Evolutionary conservation across 1,140 invertebrate species (phyloP), one percentile per base, ranked within the genome.

Genomic region (Ceratina australensis): DNA sequence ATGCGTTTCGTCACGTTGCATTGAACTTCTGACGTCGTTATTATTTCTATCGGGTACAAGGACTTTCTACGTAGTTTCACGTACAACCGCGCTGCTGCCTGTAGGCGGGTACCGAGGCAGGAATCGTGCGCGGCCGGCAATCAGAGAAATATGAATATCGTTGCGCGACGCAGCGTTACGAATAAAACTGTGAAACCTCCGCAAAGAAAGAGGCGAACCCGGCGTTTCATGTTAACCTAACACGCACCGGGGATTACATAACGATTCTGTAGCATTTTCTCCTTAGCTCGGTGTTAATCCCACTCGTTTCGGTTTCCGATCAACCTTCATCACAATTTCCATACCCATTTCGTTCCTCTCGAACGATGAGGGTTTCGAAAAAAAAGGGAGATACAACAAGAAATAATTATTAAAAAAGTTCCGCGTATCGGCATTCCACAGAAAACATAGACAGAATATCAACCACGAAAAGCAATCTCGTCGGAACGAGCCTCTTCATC

Each of bases 401-500:
- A 54, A 13, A 18, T 71, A 71, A 52, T 75, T 59, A 75, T 75
- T 49, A 76, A 76, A 68, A 69, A 69, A 76, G 74, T 76, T 76
- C 0, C 18, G 12, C 3, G 66, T 18, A 69, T 69, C 66, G 67
- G 24, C 63, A 59, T 68, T 68, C 56, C 65, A 26, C 22, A 28
- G 59, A 56, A 65, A 76, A 65, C 78, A 28, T 22, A 20, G 61
- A 4, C 63, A 20, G 64, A 66, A 65, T 63, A 82, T 71, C 72
- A 68, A 71, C 65, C 72, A 71, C 73, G 73, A 76, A 59, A 80
- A 80, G 68, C 68, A 71, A 68, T 60, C 60, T 63, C n/a, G 26
- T 20, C 42, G 52, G 50, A 57, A 68, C 72, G 66, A 64, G 33
- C 42, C 33, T 12, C 20, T 56, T 28, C 20, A 20, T 50, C 50